Conservation (phyloP, 64 coral and sea anemone genomes). For the Exaiptasia diaphana region DNA sequence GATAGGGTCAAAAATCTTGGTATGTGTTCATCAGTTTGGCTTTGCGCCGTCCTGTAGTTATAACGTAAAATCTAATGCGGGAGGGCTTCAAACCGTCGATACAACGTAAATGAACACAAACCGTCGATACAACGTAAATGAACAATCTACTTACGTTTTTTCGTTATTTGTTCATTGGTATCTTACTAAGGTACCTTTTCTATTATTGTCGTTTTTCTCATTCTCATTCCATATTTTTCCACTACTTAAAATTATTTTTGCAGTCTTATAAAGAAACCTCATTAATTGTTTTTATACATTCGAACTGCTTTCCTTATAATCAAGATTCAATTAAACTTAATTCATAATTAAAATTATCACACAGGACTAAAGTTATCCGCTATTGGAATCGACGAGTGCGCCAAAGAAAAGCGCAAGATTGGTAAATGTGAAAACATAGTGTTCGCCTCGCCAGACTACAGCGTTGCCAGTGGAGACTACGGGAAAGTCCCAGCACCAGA, state of each 20-base stretch:
- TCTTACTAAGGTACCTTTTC: background rate
- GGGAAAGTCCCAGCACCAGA: conserved; percentile 46
- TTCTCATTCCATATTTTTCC: background rate
- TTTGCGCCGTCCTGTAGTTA: background rate
- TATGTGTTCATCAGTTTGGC: background rate
- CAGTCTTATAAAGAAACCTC: too few relatives aligned
- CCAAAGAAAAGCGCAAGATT: conserved; percentile 56
- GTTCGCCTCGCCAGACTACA: conserved; percentile 44
- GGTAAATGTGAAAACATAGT: conserved; percentile 69
- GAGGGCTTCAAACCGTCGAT: too few relatives aligned
- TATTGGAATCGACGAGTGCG: conserved; percentile 89
- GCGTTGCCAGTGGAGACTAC: conserved; percentile 80
- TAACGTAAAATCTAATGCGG: too few relatives aligned
- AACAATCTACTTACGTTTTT: too few relatives aligned
- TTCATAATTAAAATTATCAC: background rate
- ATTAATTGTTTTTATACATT: too few relatives aligned
- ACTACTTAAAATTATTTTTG: too few relatives aligned
- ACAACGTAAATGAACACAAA: too few relatives aligned
- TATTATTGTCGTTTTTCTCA: background rate
- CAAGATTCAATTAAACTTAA: background rate
- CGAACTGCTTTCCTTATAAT: too few relatives aligned
- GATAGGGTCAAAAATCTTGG: conserved; percentile 4
- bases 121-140: too few relatives aligned
- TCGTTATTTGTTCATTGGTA: too few relatives aligned
- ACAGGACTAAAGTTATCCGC: conserved; percentile 64